Evolutionary conservation across 2,888 invertebrate species (phyloP).

Genomic region (Rhamnusium bicolor): DNA sequence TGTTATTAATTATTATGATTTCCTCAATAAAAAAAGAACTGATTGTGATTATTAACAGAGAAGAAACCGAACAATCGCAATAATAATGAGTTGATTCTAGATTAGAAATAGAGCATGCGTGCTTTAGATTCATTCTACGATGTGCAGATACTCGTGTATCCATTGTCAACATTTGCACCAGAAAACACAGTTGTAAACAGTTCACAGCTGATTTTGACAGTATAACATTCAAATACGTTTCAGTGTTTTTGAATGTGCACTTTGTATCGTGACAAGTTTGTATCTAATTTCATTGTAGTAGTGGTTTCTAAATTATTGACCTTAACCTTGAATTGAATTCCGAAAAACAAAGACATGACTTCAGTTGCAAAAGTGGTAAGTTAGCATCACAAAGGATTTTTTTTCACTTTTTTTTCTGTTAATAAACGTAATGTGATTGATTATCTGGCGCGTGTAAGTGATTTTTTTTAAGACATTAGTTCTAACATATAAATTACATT

Average conservation of each 20-base stretch:
- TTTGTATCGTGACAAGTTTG: background rate
- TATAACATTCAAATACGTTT: background rate
- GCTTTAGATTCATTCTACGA: background rate
- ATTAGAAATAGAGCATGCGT: slow-evolving; percentile 19
- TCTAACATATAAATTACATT: background rate
- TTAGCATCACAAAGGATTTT: background rate
- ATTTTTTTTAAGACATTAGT: background rate
- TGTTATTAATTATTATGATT: background rate
- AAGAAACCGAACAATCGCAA: background rate
- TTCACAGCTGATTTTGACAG: slow-evolving; percentile 35
- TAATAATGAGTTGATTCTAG: background rate
- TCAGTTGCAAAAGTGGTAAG: slow-evolving; percentile 50
- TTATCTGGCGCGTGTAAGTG: background rate
- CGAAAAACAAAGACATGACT: slow-evolving; percentile 38
- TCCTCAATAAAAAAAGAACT: background rate
- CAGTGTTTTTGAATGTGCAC: slow-evolving; percentile 17
- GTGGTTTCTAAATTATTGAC: slow-evolving; percentile 27
- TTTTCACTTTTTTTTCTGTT: background rate
- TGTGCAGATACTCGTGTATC: background rate
- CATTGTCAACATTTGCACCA: slow-evolving; percentile 13
- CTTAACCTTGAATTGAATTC: slow-evolving; percentile 27
- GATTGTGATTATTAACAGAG: background rate
- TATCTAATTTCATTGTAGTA: slow-evolving; percentile 7
- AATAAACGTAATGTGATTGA: background rate
- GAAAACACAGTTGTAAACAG: slow-evolving; percentile 22